A percentile compares a stretch with the other conserved stretches of the same genome.
phyloP scores from a whole-genome alignment of 1,140 invertebrate genomes.

The Archivesica marissinica region DNA sequence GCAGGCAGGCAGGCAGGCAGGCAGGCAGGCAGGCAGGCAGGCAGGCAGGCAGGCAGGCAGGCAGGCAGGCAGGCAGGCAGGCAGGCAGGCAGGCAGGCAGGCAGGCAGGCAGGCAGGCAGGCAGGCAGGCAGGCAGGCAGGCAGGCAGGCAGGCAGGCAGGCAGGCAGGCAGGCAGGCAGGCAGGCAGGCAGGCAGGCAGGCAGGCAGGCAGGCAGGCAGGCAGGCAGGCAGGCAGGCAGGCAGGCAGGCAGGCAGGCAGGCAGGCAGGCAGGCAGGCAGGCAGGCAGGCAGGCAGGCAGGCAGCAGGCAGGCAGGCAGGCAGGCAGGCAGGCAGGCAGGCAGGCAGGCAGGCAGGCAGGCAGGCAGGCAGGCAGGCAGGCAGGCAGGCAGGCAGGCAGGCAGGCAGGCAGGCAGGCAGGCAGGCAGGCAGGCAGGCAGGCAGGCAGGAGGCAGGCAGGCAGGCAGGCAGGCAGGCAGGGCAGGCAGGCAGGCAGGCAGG shows the following conservation, averaged over 20 bases:
- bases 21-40: constrained; percentile 52
- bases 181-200: constrained; percentile 52
- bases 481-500: constrained; percentile 33
- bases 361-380: constrained; percentile 55
- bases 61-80: constrained; percentile 44
- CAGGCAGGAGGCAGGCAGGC: too few relatives aligned
- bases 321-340: constrained; percentile 51
- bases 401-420: constrained; percentile 33
- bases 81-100: constrained; percentile 30
- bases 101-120: constrained; percentile 37
- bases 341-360: constrained; percentile 52
- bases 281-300: constrained; percentile 42
- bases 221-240: constrained; percentile 55
- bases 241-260: constrained; percentile 50
- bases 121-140: constrained; percentile 53
- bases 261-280: constrained; percentile 40
- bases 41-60: constrained; percentile 54
- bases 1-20: constrained; percentile 33
- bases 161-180: constrained; percentile 48
- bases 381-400: constrained; percentile 51
- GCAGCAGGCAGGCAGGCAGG: constrained; percentile 33
- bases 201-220: constrained; percentile 50
- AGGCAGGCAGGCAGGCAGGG: too few relatives aligned
- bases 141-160: constrained; percentile 18
- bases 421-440: constrained; percentile 33